Evolutionary conservation across 2,888 invertebrate species (phyloP).

Genomic region (Liopterus haemorrhoidalis): DNA sequence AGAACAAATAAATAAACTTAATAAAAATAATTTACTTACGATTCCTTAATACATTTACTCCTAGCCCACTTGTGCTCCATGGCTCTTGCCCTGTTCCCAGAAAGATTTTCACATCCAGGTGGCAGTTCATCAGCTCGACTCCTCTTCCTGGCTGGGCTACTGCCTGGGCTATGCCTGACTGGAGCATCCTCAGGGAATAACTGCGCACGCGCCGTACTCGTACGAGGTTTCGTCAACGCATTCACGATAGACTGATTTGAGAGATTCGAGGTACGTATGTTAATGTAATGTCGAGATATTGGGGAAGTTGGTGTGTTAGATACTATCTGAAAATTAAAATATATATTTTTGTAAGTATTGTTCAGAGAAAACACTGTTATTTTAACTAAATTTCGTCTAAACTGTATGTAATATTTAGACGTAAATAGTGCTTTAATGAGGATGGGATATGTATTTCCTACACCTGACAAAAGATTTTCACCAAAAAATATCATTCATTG

Average conservation of each 20-base stretch:
- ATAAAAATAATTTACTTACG: constrained; percentile 40
- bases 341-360: too few relatives aligned
- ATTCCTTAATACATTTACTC: constrained; percentile 64
- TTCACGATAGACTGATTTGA: constrained; percentile 45
- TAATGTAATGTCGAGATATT: too few relatives aligned
- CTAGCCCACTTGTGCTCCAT: constrained; percentile 66
- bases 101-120: constrained; percentile 48
- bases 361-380: too few relatives aligned
- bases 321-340: too few relatives aligned
- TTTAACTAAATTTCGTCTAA: too few relatives aligned
- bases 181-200: constrained; percentile 33
- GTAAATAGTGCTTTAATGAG: too few relatives aligned
- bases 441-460: too few relatives aligned
- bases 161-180: constrained; percentile 33
- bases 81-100: constrained; percentile 58
- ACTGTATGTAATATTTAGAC: too few relatives aligned
- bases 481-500: too few relatives aligned
- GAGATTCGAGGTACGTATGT: constrained; percentile 42
- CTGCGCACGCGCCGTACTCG: constrained; percentile 41
- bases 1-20: not conserved
- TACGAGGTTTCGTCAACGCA: constrained; percentile 40
- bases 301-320: too few relatives aligned
- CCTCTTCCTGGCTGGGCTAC: constrained; percentile 48
- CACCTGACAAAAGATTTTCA: too few relatives aligned
- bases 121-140: constrained; percentile 43